Conservation (phyloP, 2,797 vertebrate species). For the Pelobates cultripes region DNA sequence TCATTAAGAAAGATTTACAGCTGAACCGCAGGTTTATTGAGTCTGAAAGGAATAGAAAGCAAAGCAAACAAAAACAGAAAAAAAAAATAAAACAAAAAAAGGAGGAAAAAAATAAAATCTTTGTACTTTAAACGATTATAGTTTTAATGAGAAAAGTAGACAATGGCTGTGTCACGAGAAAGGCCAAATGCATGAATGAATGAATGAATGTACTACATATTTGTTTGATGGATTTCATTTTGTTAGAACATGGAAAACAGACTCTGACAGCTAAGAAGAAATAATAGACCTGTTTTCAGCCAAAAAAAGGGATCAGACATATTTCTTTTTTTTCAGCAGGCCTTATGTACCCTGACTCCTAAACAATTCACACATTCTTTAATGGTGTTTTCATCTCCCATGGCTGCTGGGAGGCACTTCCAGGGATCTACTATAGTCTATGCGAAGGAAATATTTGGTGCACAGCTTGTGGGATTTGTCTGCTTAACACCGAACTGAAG, state of each 20-base stretch:
- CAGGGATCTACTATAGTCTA: no score
- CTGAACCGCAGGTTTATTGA: conserved; percentile 36
- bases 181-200: background rate
- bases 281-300: no score
- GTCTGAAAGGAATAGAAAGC: conserved; percentile 22
- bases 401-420: no score
- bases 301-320: no score
- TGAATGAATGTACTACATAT: background rate
- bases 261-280: background rate
- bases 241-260: background rate
- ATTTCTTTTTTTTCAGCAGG: no score
- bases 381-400: no score
- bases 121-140: conserved; percentile 30
- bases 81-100: background rate
- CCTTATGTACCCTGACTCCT: no score
- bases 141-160: conserved; percentile 29
- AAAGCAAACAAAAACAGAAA: conserved; percentile 4
- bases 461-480: no score
- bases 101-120: conserved; percentile 19
- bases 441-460: no score
- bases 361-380: no score
- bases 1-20: conserved; percentile 52
- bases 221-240: background rate
- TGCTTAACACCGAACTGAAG: no score
- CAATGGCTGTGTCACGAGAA: conserved; percentile 9